A percentile compares a stretch with the other conserved stretches of the same genome.
Evolutionary conservation across 1,140 invertebrate genomes (phyloP).

Genomic region (Drosophila athabasca): DNA sequence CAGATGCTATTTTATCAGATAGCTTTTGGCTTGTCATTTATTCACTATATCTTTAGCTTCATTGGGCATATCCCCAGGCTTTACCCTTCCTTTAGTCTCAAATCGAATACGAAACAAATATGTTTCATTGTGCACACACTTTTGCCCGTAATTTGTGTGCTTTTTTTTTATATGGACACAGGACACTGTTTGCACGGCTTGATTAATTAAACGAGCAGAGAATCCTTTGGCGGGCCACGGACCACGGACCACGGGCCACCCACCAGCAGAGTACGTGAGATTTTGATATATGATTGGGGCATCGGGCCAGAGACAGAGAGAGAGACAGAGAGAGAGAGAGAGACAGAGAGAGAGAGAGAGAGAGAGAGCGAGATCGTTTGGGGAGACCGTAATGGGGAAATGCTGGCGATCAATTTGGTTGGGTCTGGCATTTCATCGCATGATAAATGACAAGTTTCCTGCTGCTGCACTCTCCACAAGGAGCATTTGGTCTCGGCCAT

Average conservation of each 20-base stretch:
- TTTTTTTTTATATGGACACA: conserved; percentile 36
- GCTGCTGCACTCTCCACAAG: conserved; percentile 58
- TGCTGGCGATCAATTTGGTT: conserved; percentile 22
- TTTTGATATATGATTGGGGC: conserved; percentile 73
- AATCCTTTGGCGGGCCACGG: not conserved
- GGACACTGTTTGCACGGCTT: conserved; percentile 28
- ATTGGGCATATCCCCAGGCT: too few relatives aligned
- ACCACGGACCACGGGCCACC: conserved; percentile 61
- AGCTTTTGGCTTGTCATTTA: too few relatives aligned
- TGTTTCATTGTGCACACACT: conserved; percentile 62
- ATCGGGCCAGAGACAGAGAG: not conserved
- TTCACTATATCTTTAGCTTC: too few relatives aligned
- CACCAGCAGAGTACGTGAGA: conserved; percentile 69
- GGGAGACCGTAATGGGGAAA: conserved; percentile 31
- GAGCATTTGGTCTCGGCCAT: conserved; percentile 7
- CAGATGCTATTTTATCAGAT: too few relatives aligned
- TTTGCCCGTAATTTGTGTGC: conserved; percentile 66
- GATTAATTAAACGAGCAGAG: conserved; percentile 62
- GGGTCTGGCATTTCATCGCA: conserved; percentile 49
- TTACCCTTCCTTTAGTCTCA: not conserved
- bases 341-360: conserved; percentile 20
- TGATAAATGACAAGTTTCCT: conserved; percentile 79
- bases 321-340: conserved; percentile 18
- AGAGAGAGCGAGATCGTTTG: conserved; percentile 29
- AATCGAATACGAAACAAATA: conserved; percentile 33